Evolutionary conservation across 2,888 invertebrate genomes (phyloP), one percentile per base, ranked within the genome.

Genomic region (Stenchaetothrips biformis): DNA sequence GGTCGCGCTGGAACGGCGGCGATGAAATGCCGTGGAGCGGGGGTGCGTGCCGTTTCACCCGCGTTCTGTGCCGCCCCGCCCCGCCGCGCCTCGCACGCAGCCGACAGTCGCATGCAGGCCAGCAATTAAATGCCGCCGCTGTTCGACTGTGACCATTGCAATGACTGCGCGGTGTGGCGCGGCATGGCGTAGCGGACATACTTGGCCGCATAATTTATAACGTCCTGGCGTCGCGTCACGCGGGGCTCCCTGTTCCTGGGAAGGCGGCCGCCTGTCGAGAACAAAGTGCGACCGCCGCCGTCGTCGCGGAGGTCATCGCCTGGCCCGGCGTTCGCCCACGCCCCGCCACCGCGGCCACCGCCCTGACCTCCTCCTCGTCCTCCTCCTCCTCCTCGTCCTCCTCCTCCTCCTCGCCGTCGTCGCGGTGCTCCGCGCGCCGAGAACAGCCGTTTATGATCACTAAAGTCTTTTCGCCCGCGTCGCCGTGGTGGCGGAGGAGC

Each of bases 91-190:
- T 59, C 59, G 9, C 59, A 59, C 59, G 59, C 67, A 25, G 25
- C 67, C 67, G 25, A 25, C 25, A 11, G 25, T 74, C 25, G 67
- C 67, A 74, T 74, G 67, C 67, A 21, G n/a, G 67, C 25, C 21
- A 21, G 67, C 67, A 74, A 74, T 74, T 74, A 74, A 74, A 74
- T 21, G 21, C 59, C 67, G 25, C 67, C 67, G 21, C 67, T 74
- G 67, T 74, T 74, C 25, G 25, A 74, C 67, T 74, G 67, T 74
- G 67, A 74, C 67, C 67, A 74, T 74, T 74, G 8, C 25, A 25
- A 74, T 74, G 67, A 74, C 67, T 25, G 67, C 21, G 11, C 67
- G 16, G 13, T 13, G 37, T 13, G 16, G 4, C 53, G 13, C 53
- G 9, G 53, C 13, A 2, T 53, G 53, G 59, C 59, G 59, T 16